These are phyloP conservation scores for Alethe castanea DNA, from an alignment of 2,113 vertebrate species.

Conservation along the genomic window DNA sequence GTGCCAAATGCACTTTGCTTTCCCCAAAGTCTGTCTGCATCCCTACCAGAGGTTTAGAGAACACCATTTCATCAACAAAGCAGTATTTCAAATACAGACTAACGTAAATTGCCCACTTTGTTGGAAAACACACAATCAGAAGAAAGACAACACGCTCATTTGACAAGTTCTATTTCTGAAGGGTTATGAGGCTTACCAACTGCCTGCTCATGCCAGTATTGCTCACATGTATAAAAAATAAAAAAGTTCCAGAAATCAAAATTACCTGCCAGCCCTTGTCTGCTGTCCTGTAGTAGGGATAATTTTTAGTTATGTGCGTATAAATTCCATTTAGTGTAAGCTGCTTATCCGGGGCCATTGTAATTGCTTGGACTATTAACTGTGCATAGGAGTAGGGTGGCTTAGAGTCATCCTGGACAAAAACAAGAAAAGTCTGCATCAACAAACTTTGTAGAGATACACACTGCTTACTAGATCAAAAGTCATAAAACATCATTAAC, in stretches of 20 bases:
- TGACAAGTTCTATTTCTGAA: neutral
- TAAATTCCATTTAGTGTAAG: slow-evolving; percentile 96
- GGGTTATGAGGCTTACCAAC: neutral
- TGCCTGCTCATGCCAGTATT: neutral
- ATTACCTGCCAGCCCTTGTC: slow-evolving; percentile 99
- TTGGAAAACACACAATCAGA: neutral
- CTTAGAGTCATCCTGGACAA: slow-evolving; percentile 90
- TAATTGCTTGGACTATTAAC: slow-evolving; percentile 95
- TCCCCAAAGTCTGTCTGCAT: neutral
- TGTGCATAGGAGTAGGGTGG: slow-evolving; percentile 97
- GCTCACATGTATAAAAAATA: neutral
- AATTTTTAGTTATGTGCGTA: slow-evolving; percentile 97
- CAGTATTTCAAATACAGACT: neutral
- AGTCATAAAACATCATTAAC: neutral
- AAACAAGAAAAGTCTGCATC: neutral
- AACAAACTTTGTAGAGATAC: neutral
- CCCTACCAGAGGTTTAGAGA: neutral
- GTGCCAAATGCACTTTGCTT: neutral
- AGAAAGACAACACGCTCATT: neutral
- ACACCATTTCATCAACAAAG: neutral
- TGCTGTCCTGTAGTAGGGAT: slow-evolving; percentile 95
- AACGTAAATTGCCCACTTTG: neutral
- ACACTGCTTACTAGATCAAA: neutral
- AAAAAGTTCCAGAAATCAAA: neutral
- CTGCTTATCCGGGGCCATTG: slow-evolving; percentile 94